Evolutionary conservation across 2,113 vertebrate genomes (phyloP), one percentile per base, ranked within the genome.

Genomic region (Myocastor coypus): DNA sequence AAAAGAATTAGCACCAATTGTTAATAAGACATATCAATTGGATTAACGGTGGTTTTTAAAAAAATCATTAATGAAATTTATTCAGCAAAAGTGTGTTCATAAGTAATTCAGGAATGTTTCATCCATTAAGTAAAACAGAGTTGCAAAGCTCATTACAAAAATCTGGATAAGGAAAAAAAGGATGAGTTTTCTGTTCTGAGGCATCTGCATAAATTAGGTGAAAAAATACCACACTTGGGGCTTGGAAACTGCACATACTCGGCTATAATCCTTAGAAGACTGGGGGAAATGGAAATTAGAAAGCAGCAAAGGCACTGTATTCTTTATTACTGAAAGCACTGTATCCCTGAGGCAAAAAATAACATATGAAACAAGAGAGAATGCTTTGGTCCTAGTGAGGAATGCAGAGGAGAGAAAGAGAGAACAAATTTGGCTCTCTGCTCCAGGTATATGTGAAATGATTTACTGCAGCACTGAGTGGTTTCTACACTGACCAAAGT

Each of bases 41-140:
- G 89, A 81, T 93, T 89, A 93, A 84, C 6, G 13, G 61, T 94
- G 84, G 63, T 92, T 95, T 71, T 87, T 30, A 16, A 71, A 86
- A 92, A 96, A 89, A 94, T 83, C 92, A 96, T 80, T 86, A 96
- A 96, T 96, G 59, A 95, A 97, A 97, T 97, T 90, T 95, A 95
- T 94, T 96, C 78, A 81, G 81, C 69, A 96, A 94, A 94, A 97
- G 92, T 57, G 87, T 61, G 71, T 89, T 94, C 84, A 73, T 92
- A 95, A 96, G 71, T 97, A 91, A 96, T 96, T 97, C 93, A 96
- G 61, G 87, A 78, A 93, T 64, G 77, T 89, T 94, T 96, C 64
- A 91, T 83, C 63, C 77, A 30, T 92, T 97, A 95, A 94, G 92
- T 93, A 71, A 92, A 69, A 87, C 59, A 93, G 34, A 73, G 61